A percentile compares a stretch with the other conserved stretches of the same genome.
Evolutionary conservation across 2,888 invertebrate genomes (phyloP).

Genomic region (Eucriotettix oculatus): DNA sequence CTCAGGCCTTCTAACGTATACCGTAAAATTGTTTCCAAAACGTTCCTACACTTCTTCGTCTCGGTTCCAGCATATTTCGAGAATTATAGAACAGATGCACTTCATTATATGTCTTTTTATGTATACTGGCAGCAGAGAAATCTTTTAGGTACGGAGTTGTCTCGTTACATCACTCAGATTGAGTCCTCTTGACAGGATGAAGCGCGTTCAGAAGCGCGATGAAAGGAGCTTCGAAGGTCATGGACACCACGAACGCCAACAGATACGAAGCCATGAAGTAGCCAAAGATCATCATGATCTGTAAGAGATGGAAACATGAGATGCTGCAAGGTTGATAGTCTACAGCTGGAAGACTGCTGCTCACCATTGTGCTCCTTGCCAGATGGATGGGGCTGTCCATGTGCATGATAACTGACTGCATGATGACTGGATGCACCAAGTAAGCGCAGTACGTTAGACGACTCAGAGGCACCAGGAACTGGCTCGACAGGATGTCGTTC

Average conservation of each 20-base stretch:
- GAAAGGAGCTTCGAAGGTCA: slow-evolving; percentile 27
- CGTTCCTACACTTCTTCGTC: too few relatives aligned
- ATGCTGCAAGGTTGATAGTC: too few relatives aligned
- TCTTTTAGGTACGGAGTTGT: too few relatives aligned
- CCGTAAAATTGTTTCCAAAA: too few relatives aligned
- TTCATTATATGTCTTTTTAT: too few relatives aligned
- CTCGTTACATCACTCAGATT: too few relatives aligned
- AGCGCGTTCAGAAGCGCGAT: slow-evolving; percentile 21
- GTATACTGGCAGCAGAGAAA: too few relatives aligned
- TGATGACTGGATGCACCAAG: slow-evolving; percentile 37
- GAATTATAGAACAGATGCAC: too few relatives aligned
- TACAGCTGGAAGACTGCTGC: slow-evolving; percentile 9
- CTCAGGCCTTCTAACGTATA: too few relatives aligned
- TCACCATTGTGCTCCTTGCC: slow-evolving; percentile 24
- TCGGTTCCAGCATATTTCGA: too few relatives aligned
- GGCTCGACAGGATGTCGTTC: slow-evolving; percentile 24
- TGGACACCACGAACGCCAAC: slow-evolving; percentile 22
- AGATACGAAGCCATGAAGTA: slow-evolving; percentile 20
- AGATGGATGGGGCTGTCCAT: slow-evolving; percentile 20
- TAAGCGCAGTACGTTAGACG: slow-evolving; percentile 40
- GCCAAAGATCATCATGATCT: slow-evolving; percentile 21
- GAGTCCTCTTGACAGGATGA: slow-evolving; percentile 4
- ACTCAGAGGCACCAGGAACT: slow-evolving; percentile 27
- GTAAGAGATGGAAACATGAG: slow-evolving; percentile 12
- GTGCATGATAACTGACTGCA: slow-evolving; percentile 28